Percentiles rank a stretch among this genome's conserved stretches.
These are phyloP conservation scores for Pelagia noctiluca DNA, from an alignment of 30 jellyfish, hydroid and myxozoan species.

Conservation along the genomic window DNA sequence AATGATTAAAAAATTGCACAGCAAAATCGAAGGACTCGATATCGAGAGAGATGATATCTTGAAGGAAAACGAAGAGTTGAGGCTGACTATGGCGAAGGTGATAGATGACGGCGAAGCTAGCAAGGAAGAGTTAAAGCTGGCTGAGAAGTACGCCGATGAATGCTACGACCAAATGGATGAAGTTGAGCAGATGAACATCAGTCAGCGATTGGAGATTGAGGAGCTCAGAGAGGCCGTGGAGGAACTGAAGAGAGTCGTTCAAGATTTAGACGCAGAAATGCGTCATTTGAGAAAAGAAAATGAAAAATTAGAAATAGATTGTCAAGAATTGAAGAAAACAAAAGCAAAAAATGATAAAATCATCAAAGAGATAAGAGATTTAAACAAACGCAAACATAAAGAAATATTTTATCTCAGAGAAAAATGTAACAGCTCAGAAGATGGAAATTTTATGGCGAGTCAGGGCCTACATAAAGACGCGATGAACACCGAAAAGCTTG, in stretches of 20 bases:
- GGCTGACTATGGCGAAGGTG: background rate
- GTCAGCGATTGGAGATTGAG: background rate
- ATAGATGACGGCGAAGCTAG: background rate
- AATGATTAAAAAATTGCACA: background rate
- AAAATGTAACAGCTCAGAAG: background rate
- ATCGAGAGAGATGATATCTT: background rate
- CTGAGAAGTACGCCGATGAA: background rate
- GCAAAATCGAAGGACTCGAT: background rate
- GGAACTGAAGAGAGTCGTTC: background rate
- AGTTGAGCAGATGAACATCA: background rate
- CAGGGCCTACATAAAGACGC: background rate
- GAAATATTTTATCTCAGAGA: background rate
- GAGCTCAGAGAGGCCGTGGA: conserved; percentile 8
- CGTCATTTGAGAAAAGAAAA: background rate
- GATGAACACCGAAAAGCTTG: background rate
- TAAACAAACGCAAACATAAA: background rate
- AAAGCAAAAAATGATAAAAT: background rate
- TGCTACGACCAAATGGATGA: background rate
- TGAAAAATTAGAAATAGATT: background rate
- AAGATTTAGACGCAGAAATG: background rate
- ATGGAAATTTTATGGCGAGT: background rate
- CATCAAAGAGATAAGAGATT: background rate
- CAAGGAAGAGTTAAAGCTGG: background rate
- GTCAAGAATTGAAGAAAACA: background rate
- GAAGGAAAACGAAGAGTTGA: background rate